phyloP scores from a whole-genome alignment of 2,888 invertebrate species.

The Eudasyphora cyanicolor region DNA sequence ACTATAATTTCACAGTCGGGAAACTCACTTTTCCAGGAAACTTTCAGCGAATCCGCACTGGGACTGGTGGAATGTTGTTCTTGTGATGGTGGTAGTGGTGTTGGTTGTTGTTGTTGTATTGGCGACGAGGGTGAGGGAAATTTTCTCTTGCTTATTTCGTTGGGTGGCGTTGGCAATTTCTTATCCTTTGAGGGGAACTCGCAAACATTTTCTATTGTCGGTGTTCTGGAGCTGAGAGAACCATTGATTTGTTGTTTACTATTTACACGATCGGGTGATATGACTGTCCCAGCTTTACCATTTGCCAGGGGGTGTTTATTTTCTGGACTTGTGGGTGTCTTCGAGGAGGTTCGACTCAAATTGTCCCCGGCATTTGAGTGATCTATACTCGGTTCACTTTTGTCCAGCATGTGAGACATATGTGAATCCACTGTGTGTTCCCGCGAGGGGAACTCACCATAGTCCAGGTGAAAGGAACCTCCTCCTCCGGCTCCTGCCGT shows the following conservation, averaged over 20 bases:
- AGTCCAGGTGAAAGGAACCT: constrained; percentile 84
- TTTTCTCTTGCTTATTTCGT: too few species aligned
- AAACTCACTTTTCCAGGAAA: constrained; percentile 90
- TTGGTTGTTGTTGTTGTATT: constrained; percentile 32
- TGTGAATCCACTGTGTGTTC: constrained; percentile 90
- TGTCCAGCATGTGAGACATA: constrained; percentile 80
- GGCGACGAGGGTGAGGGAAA: too few species aligned
- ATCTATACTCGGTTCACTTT: constrained; percentile 74
- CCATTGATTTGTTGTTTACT: constrained; percentile 40
- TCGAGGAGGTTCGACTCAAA: neutral
- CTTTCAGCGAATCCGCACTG: constrained; percentile 87
- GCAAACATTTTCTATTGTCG: constrained; percentile 66
- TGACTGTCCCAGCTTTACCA: constrained; percentile 56
- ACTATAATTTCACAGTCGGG: constrained; percentile 93
- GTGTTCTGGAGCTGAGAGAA: constrained; percentile 53
- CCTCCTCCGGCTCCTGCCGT: constrained; percentile 80
- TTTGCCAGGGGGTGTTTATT: constrained; percentile 57
- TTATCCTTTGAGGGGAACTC: too few species aligned
- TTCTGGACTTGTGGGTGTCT: constrained; percentile 63
- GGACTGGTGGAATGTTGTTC: constrained; percentile 76
- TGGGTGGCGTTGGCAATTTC: too few species aligned
- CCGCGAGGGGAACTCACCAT: constrained; percentile 88
- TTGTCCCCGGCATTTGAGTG: neutral
- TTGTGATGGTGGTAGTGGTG: constrained; percentile 37
- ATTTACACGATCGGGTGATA: neutral